These are phyloP conservation scores for Chamaedrilus cognettii DNA, from an alignment of 2,888 invertebrate genomes.

Conservation along the genomic window DNA sequence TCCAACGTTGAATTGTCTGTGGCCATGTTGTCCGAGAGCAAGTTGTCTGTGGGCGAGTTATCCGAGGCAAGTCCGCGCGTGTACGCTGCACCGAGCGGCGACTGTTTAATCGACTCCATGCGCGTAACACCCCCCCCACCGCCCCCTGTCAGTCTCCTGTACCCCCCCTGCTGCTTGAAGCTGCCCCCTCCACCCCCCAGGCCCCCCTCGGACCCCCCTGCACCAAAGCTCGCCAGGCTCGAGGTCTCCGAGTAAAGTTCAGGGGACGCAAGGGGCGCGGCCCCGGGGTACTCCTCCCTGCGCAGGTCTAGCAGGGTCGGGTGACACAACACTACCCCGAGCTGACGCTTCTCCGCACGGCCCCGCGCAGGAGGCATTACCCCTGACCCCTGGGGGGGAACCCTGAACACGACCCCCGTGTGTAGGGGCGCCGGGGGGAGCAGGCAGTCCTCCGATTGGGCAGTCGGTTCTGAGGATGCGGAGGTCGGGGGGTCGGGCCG, in stretches of 20 bases:
- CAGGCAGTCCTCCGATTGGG: background rate
- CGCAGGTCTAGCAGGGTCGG: slow-evolving; percentile 17
- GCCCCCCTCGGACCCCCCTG: background rate
- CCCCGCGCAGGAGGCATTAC: background rate
- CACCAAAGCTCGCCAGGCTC: slow-evolving; percentile 20
- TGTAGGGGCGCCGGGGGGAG: background rate
- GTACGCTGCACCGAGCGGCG: slow-evolving; percentile 9
- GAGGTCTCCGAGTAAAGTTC: slow-evolving; percentile 25
- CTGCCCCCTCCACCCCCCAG: slow-evolving; percentile 12
- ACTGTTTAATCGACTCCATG: slow-evolving; percentile 26
- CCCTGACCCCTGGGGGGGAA: background rate
- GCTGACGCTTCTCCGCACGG: slow-evolving; percentile 1
- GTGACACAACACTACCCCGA: slow-evolving; percentile 1
- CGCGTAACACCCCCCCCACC: background rate
- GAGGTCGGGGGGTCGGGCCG: slow-evolving; percentile 4
- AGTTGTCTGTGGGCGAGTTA: no score
- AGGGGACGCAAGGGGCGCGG: slow-evolving; percentile 26
- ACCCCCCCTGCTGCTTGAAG: slow-evolving; percentile 17
- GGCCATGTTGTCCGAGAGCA: no score
- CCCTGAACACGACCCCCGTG: background rate
- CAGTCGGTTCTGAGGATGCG: slow-evolving; percentile 1
- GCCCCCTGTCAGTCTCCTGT: slow-evolving; percentile 22
- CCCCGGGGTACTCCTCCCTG: slow-evolving; percentile 19
- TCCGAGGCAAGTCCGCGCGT: background rate
- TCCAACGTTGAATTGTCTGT: no score